A percentile compares a stretch with the other conserved stretches of the same genome.
Evolutionary conservation across 1,140 invertebrate genomes (phyloP).

Genomic region (Drosophila nigrodunni): DNA sequence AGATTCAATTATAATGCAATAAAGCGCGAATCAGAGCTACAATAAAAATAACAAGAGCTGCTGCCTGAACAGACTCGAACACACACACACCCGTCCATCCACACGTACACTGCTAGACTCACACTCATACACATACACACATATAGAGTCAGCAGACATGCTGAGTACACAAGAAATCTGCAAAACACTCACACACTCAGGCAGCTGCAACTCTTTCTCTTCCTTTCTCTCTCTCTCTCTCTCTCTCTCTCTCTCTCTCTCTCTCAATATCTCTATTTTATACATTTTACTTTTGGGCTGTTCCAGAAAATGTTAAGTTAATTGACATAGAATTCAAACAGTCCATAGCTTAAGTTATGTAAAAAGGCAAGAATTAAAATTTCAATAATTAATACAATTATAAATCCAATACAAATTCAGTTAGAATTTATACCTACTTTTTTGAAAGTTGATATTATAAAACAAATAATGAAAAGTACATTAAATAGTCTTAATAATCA

Average conservation of each 20-base stretch:
- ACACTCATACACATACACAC: slow-evolving; percentile 4
- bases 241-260: slow-evolving; percentile 10
- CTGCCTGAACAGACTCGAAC: slow-evolving; percentile 25
- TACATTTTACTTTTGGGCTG: slow-evolving; percentile 1
- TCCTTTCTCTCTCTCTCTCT: no score
- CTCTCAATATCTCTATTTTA: slow-evolving; percentile 1
- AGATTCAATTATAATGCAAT: slow-evolving; percentile 84
- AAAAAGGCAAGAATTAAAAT: no score
- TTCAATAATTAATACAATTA: no score
- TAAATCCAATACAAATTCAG: no score
- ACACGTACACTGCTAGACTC: slow-evolving; percentile 4
- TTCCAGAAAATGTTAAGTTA: slow-evolving; percentile 32
- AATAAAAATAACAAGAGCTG: slow-evolving; percentile 77
- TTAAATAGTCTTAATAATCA: no score
- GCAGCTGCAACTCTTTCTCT: slow-evolving; percentile 4
- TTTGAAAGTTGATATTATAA: no score
- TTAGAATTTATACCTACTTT: no score
- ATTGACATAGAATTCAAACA: slow-evolving; percentile 7
- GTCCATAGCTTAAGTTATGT: no score
- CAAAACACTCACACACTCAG: slow-evolving; percentile 15
- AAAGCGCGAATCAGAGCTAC: slow-evolving; percentile 82
- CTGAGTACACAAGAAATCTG: slow-evolving; percentile 35
- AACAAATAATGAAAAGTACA: no score
- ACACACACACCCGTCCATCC: slow-evolving; percentile 1
- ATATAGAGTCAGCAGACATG: slow-evolving; percentile 31